These are phyloP conservation scores for Drosophila sordidula DNA, from an alignment of 2,888 invertebrate species.

Conservation along the genomic window DNA sequence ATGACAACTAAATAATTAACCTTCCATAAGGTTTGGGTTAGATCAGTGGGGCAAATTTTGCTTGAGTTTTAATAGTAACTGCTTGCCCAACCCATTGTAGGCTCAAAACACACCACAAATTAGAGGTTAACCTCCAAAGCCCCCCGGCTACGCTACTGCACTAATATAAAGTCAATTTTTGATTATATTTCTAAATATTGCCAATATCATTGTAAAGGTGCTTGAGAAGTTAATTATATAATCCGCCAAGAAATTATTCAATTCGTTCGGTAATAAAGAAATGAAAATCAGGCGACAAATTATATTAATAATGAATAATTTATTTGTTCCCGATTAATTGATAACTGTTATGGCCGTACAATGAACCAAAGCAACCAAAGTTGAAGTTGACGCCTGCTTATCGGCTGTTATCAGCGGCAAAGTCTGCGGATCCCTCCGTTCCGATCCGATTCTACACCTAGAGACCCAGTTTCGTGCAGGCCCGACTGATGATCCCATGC, in stretches of 20 bases:
- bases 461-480: conserved; percentile 21
- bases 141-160: too few relatives aligned
- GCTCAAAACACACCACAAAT: neutral
- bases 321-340: conserved; percentile 11
- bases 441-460: conserved; percentile 2
- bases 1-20: neutral
- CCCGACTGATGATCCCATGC: conserved; percentile 29
- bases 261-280: conserved; percentile 7
- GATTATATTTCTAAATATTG: neutral
- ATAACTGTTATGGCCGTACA: conserved; percentile 13
- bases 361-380: conserved; percentile 19
- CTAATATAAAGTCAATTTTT: too few relatives aligned
- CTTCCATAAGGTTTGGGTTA: neutral
- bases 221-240: neutral
- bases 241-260: neutral
- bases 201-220: neutral
- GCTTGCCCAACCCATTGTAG: neutral
- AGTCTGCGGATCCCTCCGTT: conserved; percentile 9
- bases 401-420: conserved; percentile 19
- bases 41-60: neutral
- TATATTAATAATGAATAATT: conserved; percentile 1
- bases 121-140: too few relatives aligned
- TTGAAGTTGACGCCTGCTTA: conserved; percentile 1
- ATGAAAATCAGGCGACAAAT: neutral
- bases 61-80: neutral